Evolutionary conservation across 2,113 vertebrate genomes (phyloP).

Genomic region (Sminthopsis crassicaudata): DNA sequence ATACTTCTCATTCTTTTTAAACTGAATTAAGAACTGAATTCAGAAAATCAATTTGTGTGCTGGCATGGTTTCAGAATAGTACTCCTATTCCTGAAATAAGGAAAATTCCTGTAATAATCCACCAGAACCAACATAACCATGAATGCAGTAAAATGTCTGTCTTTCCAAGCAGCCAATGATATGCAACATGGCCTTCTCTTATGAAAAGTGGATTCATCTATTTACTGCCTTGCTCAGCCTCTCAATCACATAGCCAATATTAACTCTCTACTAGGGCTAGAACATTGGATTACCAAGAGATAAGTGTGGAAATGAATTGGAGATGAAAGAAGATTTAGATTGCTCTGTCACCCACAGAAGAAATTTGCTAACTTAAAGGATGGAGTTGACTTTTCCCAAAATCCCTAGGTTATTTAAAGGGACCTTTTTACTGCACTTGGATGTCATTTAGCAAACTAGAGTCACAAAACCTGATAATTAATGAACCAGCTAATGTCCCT

Average conservation of each 20-base stretch:
- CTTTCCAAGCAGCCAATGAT: slow-evolving; percentile 7
- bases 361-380: neutral
- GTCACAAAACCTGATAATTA: slow-evolving; percentile 15
- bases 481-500: slow-evolving; percentile 1
- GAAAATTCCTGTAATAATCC: neutral
- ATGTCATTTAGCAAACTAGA: neutral
- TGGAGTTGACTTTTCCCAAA: slow-evolving; percentile 6
- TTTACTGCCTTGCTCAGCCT: neutral
- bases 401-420: slow-evolving; percentile 10
- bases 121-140: neutral
- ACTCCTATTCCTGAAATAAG: slow-evolving; percentile 3
- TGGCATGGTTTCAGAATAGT: neutral
- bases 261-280: neutral
- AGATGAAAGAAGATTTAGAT: slow-evolving; percentile 5
- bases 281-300: neutral
- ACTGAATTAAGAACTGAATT: neutral
- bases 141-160: neutral
- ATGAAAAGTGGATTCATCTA: neutral
- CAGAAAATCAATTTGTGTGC: neutral
- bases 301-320: neutral
- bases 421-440: neutral
- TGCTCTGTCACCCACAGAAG: neutral
- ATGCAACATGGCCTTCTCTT: slow-evolving; percentile 1
- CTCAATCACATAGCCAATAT: neutral
- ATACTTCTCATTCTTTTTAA: neutral